These are phyloP conservation scores for Euproctis similis DNA, from an alignment of 2,888 invertebrate species.

Conservation along the genomic window DNA sequence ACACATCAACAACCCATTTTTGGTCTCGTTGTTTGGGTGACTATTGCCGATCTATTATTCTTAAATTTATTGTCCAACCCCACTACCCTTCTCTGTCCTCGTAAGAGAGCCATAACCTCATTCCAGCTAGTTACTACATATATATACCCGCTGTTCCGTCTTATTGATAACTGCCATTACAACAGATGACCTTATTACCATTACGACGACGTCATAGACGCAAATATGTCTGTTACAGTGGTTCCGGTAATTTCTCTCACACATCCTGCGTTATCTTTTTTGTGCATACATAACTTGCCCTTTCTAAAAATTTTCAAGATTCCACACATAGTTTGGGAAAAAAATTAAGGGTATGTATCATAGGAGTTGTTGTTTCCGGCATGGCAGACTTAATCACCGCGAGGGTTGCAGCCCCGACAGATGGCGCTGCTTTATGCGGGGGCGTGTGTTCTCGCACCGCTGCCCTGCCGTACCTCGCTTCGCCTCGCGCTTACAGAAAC, in stretches of 20 bases:
- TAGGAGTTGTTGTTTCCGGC: slow-evolving; percentile 7
- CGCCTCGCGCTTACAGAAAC: too few relatives aligned
- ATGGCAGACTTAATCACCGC: too few relatives aligned
- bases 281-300: neutral
- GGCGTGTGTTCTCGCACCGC: neutral
- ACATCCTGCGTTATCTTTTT: slow-evolving; percentile 2
- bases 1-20: too few relatives aligned
- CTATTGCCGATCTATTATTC: too few relatives aligned
- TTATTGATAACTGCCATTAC: too few relatives aligned
- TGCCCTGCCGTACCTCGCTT: neutral
- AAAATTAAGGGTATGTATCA: slow-evolving; percentile 6
- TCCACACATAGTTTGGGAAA: slow-evolving; percentile 4
- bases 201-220: neutral
- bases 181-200: neutral
- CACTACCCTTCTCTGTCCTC: too few relatives aligned
- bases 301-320: slow-evolving; percentile 3
- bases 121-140: too few relatives aligned
- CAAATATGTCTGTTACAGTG: too few relatives aligned
- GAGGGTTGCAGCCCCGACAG: slow-evolving; percentile 4
- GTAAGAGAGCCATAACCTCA: too few relatives aligned
- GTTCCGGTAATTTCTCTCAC: neutral
- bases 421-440: neutral
- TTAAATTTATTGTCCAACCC: too few relatives aligned
- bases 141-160: too few relatives aligned
- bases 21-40: too few relatives aligned